These are phyloP conservation scores for Falco berigora DNA, from an alignment of 2,797 vertebrate genomes.

Conservation along the genomic window DNA sequence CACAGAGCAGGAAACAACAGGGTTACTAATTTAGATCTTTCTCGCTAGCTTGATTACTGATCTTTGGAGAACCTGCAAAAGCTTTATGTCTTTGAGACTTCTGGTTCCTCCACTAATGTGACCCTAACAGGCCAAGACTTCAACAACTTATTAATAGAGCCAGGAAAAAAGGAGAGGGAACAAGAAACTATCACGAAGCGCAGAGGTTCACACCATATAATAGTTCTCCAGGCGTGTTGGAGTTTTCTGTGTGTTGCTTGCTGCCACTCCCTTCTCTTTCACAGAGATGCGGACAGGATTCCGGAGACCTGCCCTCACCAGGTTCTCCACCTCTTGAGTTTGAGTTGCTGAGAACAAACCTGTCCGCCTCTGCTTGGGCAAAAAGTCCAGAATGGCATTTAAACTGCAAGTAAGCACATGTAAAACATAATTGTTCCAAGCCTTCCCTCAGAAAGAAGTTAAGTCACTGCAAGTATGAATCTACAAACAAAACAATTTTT, in stretches of 20 bases:
- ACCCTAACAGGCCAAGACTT: not conserved
- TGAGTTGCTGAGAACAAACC: slow-evolving; percentile 97
- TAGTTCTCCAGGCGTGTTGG: slow-evolving; percentile 88
- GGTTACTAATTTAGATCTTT: not conserved
- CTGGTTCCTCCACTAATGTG: not conserved
- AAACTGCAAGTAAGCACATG: slow-evolving; percentile 72
- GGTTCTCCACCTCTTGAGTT: slow-evolving; percentile 94
- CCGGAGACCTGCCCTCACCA: slow-evolving; percentile 93
- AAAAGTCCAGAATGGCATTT: slow-evolving; percentile 84
- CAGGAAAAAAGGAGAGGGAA: not conserved
- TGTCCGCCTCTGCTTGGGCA: slow-evolving; percentile 94
- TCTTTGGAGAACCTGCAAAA: not conserved
- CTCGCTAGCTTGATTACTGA: not conserved
- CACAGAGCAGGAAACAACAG: not conserved
- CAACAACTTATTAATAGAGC: fast-evolving
- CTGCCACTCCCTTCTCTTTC: slow-evolving; percentile 90
- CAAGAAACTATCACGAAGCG: not conserved
- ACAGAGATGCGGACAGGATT: slow-evolving; percentile 92
- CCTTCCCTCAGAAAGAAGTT: not conserved
- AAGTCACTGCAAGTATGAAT: not conserved
- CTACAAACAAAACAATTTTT: not conserved
- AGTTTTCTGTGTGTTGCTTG: slow-evolving; percentile 83
- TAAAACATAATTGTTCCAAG: not conserved
- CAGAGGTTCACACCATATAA: slow-evolving; percentile 77
- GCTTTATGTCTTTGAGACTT: not conserved